phyloP scores from a whole-genome alignment of 1,140 invertebrate species.

The Nasonia vitripennis region DNA sequence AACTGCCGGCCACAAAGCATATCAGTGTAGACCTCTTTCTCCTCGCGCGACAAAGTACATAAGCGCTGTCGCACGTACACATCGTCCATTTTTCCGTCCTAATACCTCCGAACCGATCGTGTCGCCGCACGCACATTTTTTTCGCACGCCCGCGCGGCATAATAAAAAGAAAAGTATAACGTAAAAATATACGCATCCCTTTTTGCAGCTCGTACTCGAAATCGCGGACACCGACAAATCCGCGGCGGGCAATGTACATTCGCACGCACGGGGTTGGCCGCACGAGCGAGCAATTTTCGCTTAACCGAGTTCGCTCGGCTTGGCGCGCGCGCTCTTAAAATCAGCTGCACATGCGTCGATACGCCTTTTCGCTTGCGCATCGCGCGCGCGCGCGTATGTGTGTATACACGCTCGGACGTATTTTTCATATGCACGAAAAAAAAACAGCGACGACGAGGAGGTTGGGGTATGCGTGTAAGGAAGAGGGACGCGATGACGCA shows the following conservation, averaged over 20 bases:
- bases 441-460: background rate
- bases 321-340: conserved; percentile 60
- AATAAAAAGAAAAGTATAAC: background rate
- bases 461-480: background rate
- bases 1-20: conserved; percentile 57
- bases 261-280: conserved; percentile 57
- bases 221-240: conserved; percentile 46
- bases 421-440: conserved; percentile 10
- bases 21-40: conserved; percentile 43
- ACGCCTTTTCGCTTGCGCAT: background rate
- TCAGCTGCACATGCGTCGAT: conserved; percentile 48
- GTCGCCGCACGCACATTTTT: conserved; percentile 20
- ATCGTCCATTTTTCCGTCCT: conserved; percentile 43
- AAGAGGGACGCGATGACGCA: background rate
- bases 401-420: background rate
- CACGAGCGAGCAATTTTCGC: conserved; percentile 64
- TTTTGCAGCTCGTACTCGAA: background rate
- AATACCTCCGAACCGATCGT: conserved; percentile 24
- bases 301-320: conserved; percentile 63
- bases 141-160: background rate
- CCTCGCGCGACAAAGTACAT: background rate
- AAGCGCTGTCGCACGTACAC: background rate
- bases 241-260: conserved; percentile 52
- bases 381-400: background rate
- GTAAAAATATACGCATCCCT: conserved; percentile 8